Conservation (phyloP, 2,888 invertebrate genomes). For the Lycophotia porphyrea region DNA sequence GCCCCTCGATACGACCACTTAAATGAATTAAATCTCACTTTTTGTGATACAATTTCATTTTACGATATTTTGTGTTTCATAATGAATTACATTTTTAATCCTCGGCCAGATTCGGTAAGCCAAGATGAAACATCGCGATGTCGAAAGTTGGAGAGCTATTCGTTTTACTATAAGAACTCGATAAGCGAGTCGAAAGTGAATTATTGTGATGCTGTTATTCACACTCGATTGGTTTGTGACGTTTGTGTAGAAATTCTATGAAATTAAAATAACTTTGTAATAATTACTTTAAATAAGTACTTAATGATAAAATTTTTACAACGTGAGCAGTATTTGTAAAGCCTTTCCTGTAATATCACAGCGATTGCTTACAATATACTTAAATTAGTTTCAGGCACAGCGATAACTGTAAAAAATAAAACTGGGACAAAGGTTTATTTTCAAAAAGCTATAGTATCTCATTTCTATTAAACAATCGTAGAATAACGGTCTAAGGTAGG, state of each 20-base stretch:
- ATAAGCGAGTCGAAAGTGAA: slow-evolving; percentile 29
- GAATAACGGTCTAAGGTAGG: background rate
- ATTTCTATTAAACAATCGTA: background rate
- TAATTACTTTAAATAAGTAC: background rate
- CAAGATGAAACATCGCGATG: slow-evolving; percentile 43
- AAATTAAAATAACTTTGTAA: background rate
- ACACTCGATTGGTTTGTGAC: background rate
- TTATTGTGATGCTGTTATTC: background rate
- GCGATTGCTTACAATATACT: background rate
- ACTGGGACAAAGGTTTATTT: background rate
- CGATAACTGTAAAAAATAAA: background rate
- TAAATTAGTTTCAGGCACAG: background rate
- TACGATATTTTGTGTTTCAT: slow-evolving; percentile 59
- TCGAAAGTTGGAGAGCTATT: slow-evolving; percentile 57
- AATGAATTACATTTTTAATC: slow-evolving; percentile 68
- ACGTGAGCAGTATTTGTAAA: background rate
- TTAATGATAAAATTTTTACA: background rate
- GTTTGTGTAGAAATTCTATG: background rate
- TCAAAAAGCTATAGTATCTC: too few relatives aligned
- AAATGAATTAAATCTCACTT: slow-evolving; percentile 80
- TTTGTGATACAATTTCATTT: slow-evolving; percentile 63
- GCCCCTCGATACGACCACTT: slow-evolving; percentile 75
- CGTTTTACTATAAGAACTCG: slow-evolving; percentile 55
- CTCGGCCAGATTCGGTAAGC: slow-evolving; percentile 43
- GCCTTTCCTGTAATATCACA: background rate